Conservation (phyloP, 2,113 vertebrate genomes). For the Polypterus senegalus region DNA sequence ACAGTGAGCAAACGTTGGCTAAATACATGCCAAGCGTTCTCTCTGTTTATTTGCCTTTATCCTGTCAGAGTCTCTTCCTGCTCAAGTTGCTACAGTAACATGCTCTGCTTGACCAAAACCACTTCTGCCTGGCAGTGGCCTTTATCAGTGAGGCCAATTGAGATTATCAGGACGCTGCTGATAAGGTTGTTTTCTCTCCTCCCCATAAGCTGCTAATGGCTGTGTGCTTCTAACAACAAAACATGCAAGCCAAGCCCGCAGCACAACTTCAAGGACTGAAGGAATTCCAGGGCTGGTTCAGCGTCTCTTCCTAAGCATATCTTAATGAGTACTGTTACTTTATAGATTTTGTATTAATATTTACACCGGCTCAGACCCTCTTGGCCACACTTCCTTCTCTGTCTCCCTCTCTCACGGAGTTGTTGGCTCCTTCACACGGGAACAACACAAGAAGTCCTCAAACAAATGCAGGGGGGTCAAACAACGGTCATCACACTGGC, state of each 20-base stretch:
- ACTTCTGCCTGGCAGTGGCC: slow-evolving; percentile 41
- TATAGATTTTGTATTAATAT: background rate
- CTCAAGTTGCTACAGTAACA: slow-evolving; percentile 48
- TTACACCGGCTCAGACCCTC: slow-evolving; percentile 20
- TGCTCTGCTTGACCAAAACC: slow-evolving; percentile 39
- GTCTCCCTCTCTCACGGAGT: slow-evolving; percentile 36
- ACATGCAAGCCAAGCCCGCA: slow-evolving; percentile 9
- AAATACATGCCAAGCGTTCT: too few relatives aligned
- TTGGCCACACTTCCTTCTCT: slow-evolving; percentile 38
- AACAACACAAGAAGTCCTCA: slow-evolving; percentile 94
- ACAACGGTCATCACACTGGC: slow-evolving; percentile 88
- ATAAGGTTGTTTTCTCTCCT: slow-evolving; percentile 74
- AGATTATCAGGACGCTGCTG: slow-evolving; percentile 65
- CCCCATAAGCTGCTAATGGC: slow-evolving; percentile 67
- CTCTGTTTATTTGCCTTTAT: too few relatives aligned
- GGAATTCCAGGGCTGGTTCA: too few relatives aligned
- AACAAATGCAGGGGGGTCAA: slow-evolving; percentile 96
- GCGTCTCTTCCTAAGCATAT: too few relatives aligned
- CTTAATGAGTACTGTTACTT: too few relatives aligned
- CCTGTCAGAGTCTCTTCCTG: slow-evolving; percentile 3
- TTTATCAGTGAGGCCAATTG: slow-evolving; percentile 76
- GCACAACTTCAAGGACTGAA: too few relatives aligned
- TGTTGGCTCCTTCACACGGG: slow-evolving; percentile 79
- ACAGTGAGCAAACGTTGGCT: too few relatives aligned
- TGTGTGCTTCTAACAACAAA: slow-evolving; percentile 64